These are phyloP conservation scores for Ciconia maguari DNA, from an alignment of 2,113 vertebrate genomes.

Conservation along the genomic window DNA sequence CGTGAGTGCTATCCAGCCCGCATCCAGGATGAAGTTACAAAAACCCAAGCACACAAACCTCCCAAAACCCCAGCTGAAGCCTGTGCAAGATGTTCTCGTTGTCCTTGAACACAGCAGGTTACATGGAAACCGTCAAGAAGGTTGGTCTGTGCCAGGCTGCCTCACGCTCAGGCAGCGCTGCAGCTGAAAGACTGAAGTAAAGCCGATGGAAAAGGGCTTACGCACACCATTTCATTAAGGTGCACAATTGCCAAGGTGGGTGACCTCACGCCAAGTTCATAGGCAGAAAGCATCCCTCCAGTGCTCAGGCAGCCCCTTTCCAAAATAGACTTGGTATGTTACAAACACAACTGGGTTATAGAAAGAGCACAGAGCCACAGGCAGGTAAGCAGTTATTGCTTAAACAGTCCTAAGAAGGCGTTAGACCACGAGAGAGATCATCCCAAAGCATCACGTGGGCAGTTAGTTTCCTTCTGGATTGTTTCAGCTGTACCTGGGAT, in stretches of 20 bases:
- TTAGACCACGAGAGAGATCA: not conserved
- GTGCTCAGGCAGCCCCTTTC: not conserved
- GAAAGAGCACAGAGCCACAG: not conserved
- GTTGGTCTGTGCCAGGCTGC: rapidly evolving
- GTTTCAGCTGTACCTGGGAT: not conserved
- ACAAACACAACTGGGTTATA: not conserved
- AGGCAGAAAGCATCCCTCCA: not conserved
- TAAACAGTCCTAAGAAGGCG: not conserved
- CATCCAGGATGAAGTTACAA: not conserved
- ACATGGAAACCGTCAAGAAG: rapidly evolving
- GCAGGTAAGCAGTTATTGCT: not conserved
- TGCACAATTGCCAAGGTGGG: rapidly evolving
- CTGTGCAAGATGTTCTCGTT: rapidly evolving
- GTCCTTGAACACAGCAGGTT: rapidly evolving
- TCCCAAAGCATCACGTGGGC: not conserved
- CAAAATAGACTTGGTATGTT: rapidly evolving
- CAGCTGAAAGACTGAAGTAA: not conserved
- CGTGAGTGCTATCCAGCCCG: rapidly evolving
- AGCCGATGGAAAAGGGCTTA: rapidly evolving
- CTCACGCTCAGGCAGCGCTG: rapidly evolving
- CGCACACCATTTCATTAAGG: not conserved
- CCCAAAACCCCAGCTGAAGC: no score
- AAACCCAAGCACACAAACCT: not conserved
- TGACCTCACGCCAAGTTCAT: rapidly evolving
- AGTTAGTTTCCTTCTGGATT: no score